Evolutionary conservation across 2,113 vertebrate genomes (phyloP).

Genomic region (Microtus ochrogaster): DNA sequence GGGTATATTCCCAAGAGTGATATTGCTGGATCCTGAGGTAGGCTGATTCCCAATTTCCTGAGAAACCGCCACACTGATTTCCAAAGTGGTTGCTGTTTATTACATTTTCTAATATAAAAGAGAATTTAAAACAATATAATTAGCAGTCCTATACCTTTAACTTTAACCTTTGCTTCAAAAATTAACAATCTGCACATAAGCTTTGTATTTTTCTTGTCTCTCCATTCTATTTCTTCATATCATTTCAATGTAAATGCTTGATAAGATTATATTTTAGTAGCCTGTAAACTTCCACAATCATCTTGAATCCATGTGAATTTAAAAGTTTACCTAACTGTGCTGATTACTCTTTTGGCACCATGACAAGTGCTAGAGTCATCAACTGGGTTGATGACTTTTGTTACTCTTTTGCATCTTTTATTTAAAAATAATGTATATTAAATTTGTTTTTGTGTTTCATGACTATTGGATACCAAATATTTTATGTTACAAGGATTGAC

Average conservation of each 20-base stretch:
- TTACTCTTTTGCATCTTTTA: not conserved
- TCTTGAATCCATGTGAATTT: not conserved
- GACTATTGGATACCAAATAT: not conserved
- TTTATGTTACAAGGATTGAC: constrained; percentile 15
- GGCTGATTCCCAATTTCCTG: no score
- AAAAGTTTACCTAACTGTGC: not conserved
- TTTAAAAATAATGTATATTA: not conserved
- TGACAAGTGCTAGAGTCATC: not conserved
- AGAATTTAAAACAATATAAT: not conserved
- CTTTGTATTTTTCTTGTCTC: not conserved
- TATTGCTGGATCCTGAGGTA: no score
- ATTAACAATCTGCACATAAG: not conserved
- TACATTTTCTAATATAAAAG: not conserved
- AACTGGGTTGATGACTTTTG: not conserved
- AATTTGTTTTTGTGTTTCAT: constrained; percentile 40
- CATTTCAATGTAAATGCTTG: not conserved
- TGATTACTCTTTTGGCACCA: not conserved
- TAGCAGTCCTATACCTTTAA: not conserved
- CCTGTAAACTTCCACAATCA: not conserved
- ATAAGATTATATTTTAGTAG: not conserved
- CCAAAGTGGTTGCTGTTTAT: not conserved
- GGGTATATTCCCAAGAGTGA: no score
- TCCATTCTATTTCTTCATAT: not conserved
- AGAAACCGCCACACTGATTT: no score
- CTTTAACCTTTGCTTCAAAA: not conserved